Percentiles rank a stretch among this genome's conserved stretches.
Conservation (phyloP, 2,888 invertebrate genomes). For the Scaptomyza tumidula region DNA sequence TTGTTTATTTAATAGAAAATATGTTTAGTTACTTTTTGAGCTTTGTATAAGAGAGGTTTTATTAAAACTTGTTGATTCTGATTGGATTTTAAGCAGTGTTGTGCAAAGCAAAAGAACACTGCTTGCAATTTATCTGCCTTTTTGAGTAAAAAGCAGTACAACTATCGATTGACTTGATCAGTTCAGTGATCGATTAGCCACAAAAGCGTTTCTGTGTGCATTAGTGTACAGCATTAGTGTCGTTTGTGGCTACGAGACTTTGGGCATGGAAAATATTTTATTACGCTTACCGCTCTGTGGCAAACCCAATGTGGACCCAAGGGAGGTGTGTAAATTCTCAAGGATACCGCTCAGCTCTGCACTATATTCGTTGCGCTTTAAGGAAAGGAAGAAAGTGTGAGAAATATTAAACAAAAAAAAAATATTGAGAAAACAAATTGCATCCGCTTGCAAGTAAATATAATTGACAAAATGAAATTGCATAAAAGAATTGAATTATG, state of each 20-base stretch:
- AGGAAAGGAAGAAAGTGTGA: slow-evolving; percentile 8
- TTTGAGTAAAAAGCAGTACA: not conserved
- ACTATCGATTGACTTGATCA: slow-evolving; percentile 3
- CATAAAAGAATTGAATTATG: slow-evolving; percentile 74
- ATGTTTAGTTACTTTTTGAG: not conserved
- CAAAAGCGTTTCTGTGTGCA: too few relatives aligned
- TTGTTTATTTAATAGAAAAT: not conserved
- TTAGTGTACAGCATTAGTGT: too few relatives aligned
- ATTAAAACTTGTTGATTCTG: too few relatives aligned
- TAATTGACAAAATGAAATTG: slow-evolving; percentile 71
- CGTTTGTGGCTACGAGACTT: too few relatives aligned
- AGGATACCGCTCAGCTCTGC: slow-evolving; percentile 83
- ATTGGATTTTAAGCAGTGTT: not conserved
- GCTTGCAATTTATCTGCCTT: not conserved
- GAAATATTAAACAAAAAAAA: slow-evolving; percentile 13
- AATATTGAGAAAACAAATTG: slow-evolving; percentile 51
- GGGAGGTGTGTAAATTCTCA: slow-evolving; percentile 83
- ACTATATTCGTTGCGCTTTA: slow-evolving; percentile 82
- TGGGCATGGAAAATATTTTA: not conserved
- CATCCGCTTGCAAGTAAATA: slow-evolving; percentile 52
- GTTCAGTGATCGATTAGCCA: not conserved
- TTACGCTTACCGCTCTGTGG: slow-evolving; percentile 83
- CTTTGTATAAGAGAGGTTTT: not conserved
- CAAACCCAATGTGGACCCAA: slow-evolving; percentile 83
- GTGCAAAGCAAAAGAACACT: not conserved